Percentiles rank a stretch among this genome's conserved stretches.
These are phyloP conservation scores for Clistopyga incitator DNA, from an alignment of 2,888 invertebrate species.

Conservation along the genomic window DNA sequence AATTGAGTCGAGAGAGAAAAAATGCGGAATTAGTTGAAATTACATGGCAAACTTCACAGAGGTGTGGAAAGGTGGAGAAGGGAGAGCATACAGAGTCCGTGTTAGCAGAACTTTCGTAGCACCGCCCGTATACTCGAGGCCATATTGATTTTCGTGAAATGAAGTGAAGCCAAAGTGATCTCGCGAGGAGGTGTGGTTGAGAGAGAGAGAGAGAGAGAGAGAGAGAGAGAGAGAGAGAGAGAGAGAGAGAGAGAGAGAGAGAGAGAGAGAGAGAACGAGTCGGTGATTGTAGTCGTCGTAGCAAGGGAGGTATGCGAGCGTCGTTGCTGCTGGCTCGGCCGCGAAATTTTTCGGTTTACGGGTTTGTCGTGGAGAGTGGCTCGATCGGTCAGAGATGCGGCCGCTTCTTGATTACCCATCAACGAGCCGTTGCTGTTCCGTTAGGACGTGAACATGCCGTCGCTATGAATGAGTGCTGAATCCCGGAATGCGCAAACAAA, in stretches of 20 bases:
- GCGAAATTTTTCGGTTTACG: conserved; percentile 41
- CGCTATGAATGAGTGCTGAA: background rate
- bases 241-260: no score
- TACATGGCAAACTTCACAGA: no score
- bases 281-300: conserved; percentile 44
- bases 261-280: no score
- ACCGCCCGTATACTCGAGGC: conserved; percentile 29
- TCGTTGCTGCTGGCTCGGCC: conserved; percentile 50
- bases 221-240: no score
- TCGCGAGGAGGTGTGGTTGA: conserved; percentile 32
- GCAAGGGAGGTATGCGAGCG: conserved; percentile 38
- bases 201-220: no score
- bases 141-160: conserved; percentile 64
- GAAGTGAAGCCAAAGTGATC: conserved; percentile 37
- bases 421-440: conserved; percentile 41
- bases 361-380: conserved; percentile 5
- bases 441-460: conserved; percentile 33
- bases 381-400: conserved; percentile 56
- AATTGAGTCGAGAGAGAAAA: no score
- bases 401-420: conserved; percentile 44
- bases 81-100: no score
- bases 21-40: no score
- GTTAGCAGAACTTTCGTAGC: conserved; percentile 18
- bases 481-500: conserved; percentile 12
- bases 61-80: no score